A percentile compares a stretch with the other conserved stretches of the same genome.
Conservation (phyloP, 1,140 invertebrate species). For the Frieseomelitta varia region DNA sequence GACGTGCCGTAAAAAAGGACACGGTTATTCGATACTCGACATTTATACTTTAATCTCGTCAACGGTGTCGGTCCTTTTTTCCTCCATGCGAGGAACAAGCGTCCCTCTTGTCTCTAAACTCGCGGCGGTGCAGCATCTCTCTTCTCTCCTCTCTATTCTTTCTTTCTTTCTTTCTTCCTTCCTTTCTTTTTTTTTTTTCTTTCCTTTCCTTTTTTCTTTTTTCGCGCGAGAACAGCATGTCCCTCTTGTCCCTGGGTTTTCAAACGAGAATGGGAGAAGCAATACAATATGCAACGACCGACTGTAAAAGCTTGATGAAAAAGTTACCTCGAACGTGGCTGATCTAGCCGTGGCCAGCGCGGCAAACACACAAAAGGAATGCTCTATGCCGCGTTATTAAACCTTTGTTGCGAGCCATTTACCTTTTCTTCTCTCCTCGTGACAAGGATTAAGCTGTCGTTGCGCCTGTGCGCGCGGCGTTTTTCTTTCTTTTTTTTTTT, state of each 20-base stretch:
- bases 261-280: background rate
- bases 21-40: constrained; percentile 25
- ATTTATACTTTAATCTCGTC: constrained; percentile 20
- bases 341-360: constrained; percentile 15
- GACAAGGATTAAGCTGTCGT: constrained; percentile 42
- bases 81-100: background rate
- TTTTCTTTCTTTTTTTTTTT: background rate
- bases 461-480: background rate
- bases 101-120: background rate
- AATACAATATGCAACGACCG: constrained; percentile 28
- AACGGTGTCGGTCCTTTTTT: background rate
- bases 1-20: background rate
- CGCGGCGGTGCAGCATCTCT: no score
- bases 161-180: no score
- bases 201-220: background rate
- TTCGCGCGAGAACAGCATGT: background rate
- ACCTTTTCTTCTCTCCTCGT: constrained; percentile 35
- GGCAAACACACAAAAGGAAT: constrained; percentile 48
- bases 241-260: background rate
- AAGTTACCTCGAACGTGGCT: constrained; percentile 28
- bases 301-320: constrained; percentile 59
- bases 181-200: no score
- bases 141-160: no score
- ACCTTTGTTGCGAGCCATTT: constrained; percentile 57
- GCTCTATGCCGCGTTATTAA: constrained; percentile 52